Conservation (phyloP, 2,888 invertebrate genomes). For the Operophtera brumata region DNA sequence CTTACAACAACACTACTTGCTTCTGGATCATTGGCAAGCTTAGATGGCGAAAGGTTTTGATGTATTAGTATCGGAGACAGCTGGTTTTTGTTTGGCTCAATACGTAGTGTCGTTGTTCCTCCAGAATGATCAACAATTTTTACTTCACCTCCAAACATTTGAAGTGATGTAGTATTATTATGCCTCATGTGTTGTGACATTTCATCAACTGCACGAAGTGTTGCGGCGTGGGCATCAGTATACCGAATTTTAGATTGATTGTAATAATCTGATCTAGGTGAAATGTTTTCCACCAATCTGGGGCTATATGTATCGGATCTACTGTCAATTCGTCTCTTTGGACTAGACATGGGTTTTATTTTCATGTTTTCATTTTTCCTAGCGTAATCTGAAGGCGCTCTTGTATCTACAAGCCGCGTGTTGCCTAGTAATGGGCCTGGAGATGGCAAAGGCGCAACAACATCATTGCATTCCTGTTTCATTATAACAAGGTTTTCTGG, state of each 20-base stretch:
- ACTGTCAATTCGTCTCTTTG: slow-evolving; percentile 67
- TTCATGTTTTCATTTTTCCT: slow-evolving; percentile 63
- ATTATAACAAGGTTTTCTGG: slow-evolving; percentile 80
- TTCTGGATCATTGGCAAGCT: slow-evolving; percentile 69
- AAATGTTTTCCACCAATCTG: slow-evolving; percentile 64
- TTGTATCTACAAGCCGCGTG: slow-evolving; percentile 87
- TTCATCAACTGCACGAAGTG: slow-evolving; percentile 80
- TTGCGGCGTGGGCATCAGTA: slow-evolving; percentile 69
- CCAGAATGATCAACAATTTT: slow-evolving; percentile 86
- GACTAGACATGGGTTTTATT: slow-evolving; percentile 61
- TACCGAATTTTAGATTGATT: slow-evolving; percentile 76
- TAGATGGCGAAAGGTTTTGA: slow-evolving; percentile 72
- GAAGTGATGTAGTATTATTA: slow-evolving; percentile 73
- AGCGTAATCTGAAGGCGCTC: slow-evolving; percentile 65
- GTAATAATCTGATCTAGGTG: slow-evolving; percentile 69
- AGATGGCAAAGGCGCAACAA: slow-evolving; percentile 86
- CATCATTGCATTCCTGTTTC: slow-evolving; percentile 71
- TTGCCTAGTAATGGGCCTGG: slow-evolving; percentile 92
- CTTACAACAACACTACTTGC: slow-evolving; percentile 88
- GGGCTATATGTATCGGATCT: slow-evolving; percentile 68
- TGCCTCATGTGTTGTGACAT: slow-evolving; percentile 80
- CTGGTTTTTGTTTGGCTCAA: slow-evolving; percentile 83
- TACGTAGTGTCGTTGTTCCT: slow-evolving; percentile 84
- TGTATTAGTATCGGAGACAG: slow-evolving; percentile 80
- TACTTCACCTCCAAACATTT: slow-evolving; percentile 90